Base-by-base conservation (phyloP, 2,888 invertebrate species). In the Lapara coniferarum region DNA sequence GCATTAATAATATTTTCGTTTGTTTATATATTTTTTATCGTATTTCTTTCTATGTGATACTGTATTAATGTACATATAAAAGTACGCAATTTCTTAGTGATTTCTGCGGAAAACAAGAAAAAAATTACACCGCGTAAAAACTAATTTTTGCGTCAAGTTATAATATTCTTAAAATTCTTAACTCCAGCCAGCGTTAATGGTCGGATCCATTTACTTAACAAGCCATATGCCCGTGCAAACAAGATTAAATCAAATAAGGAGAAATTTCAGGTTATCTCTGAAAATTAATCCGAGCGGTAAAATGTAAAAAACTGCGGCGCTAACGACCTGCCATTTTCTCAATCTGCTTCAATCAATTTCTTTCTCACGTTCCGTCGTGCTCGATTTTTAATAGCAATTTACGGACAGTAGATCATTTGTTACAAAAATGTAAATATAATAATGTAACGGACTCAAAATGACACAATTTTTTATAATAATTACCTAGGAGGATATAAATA, bases 311-410 rank as follows among this genome's bases (percentile, higher is more conserved):
- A 63, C 46, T 49, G 46, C 16, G 44, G 59, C 49, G 63, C 63
- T 63, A 63, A 63, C 46, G 63, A 63, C 63, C 63, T 63, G 63
- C 63, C 63, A 63, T 63, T 63, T 63, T 63, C 63, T 63, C 63
- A 63, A 63, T 63, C 63, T 63, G 63, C 63, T 63, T 63, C 63
- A 63, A 63, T 63, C 63, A 63, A 63, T 63, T 63, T 49, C 63
- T 49, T 63, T 49, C 63, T 44, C 16, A 19, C 63, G 46, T 63
- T 63, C 13, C 46, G 19, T 63, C 16, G 46, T 46, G 19, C 63
- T 63, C 49, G 49, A 63, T 63, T 63, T 58, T 63, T 63, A 63
- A 46, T 13, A 46, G 63, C 19, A 19, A 49, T 49, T 49, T 49
- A 49, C 19, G 46, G 5, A 46, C 63, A 19, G 49, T 13, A 63